Evolutionary conservation across 2,797 vertebrate species (phyloP), one percentile per base, ranked within the genome.

Genomic region (Smutsia gigantea): DNA sequence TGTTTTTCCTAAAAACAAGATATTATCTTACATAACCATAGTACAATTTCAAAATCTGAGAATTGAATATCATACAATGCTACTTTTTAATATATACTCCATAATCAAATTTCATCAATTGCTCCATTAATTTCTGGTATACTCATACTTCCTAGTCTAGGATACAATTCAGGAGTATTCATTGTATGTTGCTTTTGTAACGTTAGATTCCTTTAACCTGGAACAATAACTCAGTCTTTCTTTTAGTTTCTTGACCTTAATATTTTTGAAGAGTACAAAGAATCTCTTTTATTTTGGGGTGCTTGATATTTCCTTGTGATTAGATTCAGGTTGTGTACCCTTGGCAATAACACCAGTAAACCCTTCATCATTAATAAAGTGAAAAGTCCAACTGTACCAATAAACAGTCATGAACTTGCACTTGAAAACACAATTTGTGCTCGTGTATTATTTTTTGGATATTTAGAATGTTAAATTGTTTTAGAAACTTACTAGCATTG

Each of bases 381-480:
- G 68, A 66, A 69, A 75, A 83, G 12, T 29, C 68, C 18, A 29
- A 82, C 18, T 23, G 68, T 2, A 71, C 61, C 61, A 91, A 69
- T 57, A 85, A 91, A 49, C 23, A 71, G 19, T 87, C 39, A 63
- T 71, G 87, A 92, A 83, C 37, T 49, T 72, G 19, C 2, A 49
- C 37, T 88, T 82, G 66, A 34, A 85, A 89, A 29, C 78, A 79
- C 49, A 79, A 25, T 37, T 59, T 79, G 27, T 72, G 34, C 12
- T 87, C 61, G 81, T 93, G 25, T 63, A 0, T 15, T 68, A 29
- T 19, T 77, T 92, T 75, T 46, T 53, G 0, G 0, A 74, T 81
- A 42, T 79, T 90, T 27, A 64, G 11, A 90, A 57, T 68, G 49
- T 59, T 90, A 25, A 96, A 69, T 87, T 57, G 21, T 63, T 96